A percentile compares a stretch with the other conserved stretches of the same genome.
Conservation (phyloP, 2,888 invertebrate genomes). For the Drosophila rellima region DNA sequence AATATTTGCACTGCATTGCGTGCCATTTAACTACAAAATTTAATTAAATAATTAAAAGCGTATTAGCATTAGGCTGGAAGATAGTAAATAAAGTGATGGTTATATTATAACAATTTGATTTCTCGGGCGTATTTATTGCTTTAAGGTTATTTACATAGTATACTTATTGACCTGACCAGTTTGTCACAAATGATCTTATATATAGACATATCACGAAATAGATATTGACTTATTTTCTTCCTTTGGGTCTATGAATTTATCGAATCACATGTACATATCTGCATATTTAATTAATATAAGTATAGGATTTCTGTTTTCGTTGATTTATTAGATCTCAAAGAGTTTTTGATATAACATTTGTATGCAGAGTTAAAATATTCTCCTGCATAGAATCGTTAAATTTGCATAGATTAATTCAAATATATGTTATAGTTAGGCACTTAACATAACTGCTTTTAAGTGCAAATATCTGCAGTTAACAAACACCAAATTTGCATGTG, state of each 20-base stretch:
- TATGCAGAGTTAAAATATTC: neutral
- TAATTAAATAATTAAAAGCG: slow-evolving; percentile 55
- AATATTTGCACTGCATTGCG: slow-evolving; percentile 29
- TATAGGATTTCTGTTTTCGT: too few relatives aligned
- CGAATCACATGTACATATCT: too few relatives aligned
- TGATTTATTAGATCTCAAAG: neutral
- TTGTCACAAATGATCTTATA: too few relatives aligned
- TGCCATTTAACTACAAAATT: slow-evolving; percentile 54
- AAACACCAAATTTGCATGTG: slow-evolving; percentile 41
- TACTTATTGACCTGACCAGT: too few relatives aligned
- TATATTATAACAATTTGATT: neutral
- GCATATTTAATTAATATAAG: too few relatives aligned
- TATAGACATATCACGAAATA: too few relatives aligned
- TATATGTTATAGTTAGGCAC: slow-evolving; percentile 7
- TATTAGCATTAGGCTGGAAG: slow-evolving; percentile 29
- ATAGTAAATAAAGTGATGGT: slow-evolving; percentile 7
- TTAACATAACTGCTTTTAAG: slow-evolving; percentile 41
- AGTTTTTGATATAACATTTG: neutral
- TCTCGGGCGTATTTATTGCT: too few relatives aligned
- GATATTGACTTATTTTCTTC: too few relatives aligned
- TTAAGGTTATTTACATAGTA: too few relatives aligned
- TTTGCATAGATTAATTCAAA: slow-evolving; percentile 15
- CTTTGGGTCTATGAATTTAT: too few relatives aligned
- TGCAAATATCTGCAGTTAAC: slow-evolving; percentile 55
- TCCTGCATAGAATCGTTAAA: slow-evolving; percentile 8